Evolutionary conservation across 2,888 invertebrate species (phyloP), one percentile per base, ranked within the genome.

Genomic region (Nowickia ferox): DNA sequence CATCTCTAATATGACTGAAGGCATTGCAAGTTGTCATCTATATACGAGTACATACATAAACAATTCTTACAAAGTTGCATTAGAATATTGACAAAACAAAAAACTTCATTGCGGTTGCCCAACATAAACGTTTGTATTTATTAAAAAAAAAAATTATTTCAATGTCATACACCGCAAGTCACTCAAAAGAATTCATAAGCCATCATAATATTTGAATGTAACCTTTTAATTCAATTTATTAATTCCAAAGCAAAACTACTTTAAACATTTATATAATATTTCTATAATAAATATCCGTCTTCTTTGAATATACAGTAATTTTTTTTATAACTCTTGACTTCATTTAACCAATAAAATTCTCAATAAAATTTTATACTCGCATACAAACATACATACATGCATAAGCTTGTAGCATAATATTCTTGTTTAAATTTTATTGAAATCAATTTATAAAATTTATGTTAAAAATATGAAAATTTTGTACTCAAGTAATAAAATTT

Each of bases 401-500:
- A 30, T 9, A 22, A 55, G 22, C 3, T 19, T 55, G 42, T 48
- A 9, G 22, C 38, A 48, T 48, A n/a, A 51, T n/a, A 51, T 40
- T 51, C 38, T 68, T 13, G n/a, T 40, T 40, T 69, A 19, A 13
- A 40, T 69, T 69, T 69, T 42, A 22, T 55, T 42, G 10, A 44
- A 17, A 22, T 42, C 10, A 53, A 55, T 57, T 44, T 22, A 55
- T 55, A n/a, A 44, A 15, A 55, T 71, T 30, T 42, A 44, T 72
- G 30, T 46, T 13, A 17, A 53, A 72, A 55, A 55, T 69, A 42
- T 22, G 0, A n/a, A 42, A 69, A 11, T 55, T 55, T 9, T 15
- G 30, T 30, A 57, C 15, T 6, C 2, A 61, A n/a, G 1, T 61
- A 42, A 17, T 42, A 17, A 38, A 30, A 59, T 10, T 17, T 17